These are phyloP conservation scores for Macrosteles quadrilineatus DNA, from an alignment of 1,140 invertebrate genomes.

Conservation along the genomic window DNA sequence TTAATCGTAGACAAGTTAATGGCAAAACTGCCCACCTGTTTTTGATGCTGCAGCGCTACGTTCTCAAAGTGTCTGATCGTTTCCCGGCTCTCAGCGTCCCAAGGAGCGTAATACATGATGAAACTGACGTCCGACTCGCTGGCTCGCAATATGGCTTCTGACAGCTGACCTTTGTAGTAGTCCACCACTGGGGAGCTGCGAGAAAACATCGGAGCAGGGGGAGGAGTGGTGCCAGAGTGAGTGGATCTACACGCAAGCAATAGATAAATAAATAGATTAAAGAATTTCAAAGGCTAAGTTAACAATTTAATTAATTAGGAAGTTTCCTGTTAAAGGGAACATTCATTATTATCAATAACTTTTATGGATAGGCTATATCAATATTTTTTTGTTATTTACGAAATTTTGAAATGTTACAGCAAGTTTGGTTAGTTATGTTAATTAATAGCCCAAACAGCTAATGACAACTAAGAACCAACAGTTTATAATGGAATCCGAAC, in stretches of 20 bases:
- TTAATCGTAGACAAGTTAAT: too few species aligned
- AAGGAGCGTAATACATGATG: slow-evolving; percentile 88
- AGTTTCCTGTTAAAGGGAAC: not conserved
- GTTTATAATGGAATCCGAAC: too few species aligned
- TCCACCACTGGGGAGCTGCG: slow-evolving; percentile 65
- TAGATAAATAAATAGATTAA: slow-evolving; percentile 33
- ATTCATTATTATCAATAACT: not conserved
- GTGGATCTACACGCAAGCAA: slow-evolving; percentile 65
- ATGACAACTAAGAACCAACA: too few species aligned
- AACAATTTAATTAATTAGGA: not conserved
- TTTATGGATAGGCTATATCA: not conserved
- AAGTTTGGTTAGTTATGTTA: not conserved
- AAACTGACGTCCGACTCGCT: slow-evolving; percentile 68
- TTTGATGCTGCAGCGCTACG: slow-evolving; percentile 67
- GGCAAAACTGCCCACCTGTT: slow-evolving; percentile 67
- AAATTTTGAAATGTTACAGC: too few species aligned
- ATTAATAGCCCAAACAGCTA: not conserved
- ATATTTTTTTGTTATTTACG: not conserved
- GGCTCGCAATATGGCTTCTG: slow-evolving; percentile 59
- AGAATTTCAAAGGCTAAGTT: not conserved
- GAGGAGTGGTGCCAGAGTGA: slow-evolving; percentile 62
- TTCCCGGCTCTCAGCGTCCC: slow-evolving; percentile 79
- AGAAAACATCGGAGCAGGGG: slow-evolving; percentile 68
- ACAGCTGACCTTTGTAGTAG: slow-evolving; percentile 71
- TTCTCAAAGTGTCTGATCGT: slow-evolving; percentile 70